A percentile compares a stretch with the other conserved stretches of the same genome.
These are phyloP conservation scores for Anser cygnoides DNA, from an alignment of 2,113 vertebrate genomes.

Conservation along the genomic window DNA sequence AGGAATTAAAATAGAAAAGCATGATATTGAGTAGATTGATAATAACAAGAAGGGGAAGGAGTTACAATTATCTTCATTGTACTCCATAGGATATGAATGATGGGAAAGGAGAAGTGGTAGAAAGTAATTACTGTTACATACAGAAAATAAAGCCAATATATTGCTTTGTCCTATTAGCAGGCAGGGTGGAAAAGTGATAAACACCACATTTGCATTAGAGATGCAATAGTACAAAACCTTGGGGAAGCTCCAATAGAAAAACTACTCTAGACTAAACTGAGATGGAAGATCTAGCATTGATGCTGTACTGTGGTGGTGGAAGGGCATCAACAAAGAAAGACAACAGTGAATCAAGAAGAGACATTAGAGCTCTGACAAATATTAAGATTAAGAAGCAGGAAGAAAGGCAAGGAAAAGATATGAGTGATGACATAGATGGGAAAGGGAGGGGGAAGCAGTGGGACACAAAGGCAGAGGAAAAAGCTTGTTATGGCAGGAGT, in stretches of 20 bases:
- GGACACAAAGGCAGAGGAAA: background rate
- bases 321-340: background rate
- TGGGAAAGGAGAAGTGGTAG: background rate
- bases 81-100: background rate
- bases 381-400: background rate
- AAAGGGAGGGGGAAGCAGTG: background rate
- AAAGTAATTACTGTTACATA: background rate
- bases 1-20: background rate
- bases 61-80: background rate
- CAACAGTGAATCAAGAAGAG: background rate
- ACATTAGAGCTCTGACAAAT: background rate
- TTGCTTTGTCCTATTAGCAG: background rate
- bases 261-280: background rate
- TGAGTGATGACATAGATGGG: background rate
- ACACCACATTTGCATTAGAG: background rate
- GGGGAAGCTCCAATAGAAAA: background rate
- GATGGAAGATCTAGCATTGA: background rate
- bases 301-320: background rate
- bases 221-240: background rate
- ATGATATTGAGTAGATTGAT: background rate
- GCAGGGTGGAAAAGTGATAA: background rate
- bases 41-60: background rate
- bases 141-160: background rate
- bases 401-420: background rate
- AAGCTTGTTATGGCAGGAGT: constrained; percentile 7